Conservation (phyloP, 2,888 invertebrate species). For the Megalurothrips usitatus region DNA sequence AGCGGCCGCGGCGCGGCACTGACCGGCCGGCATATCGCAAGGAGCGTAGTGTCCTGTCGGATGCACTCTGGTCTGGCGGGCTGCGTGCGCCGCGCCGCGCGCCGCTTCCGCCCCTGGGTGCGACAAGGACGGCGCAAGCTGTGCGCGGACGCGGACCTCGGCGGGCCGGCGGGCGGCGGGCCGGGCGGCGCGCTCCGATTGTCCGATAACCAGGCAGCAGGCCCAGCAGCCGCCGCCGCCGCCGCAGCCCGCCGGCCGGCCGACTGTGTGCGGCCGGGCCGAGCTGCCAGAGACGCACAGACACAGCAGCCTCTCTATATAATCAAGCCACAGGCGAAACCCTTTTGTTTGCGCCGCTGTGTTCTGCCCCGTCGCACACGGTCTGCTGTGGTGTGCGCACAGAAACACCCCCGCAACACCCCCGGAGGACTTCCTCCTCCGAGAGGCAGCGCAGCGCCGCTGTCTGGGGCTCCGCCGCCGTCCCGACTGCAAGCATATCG, state of each 20-base stretch:
- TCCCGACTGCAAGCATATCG: background rate
- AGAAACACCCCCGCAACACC: too few species aligned
- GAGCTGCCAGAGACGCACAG: background rate
- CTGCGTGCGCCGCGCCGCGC: background rate
- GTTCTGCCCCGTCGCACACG: background rate
- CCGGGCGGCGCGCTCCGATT: background rate
- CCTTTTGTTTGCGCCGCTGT: background rate
- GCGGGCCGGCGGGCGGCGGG: background rate
- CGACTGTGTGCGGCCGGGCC: background rate
- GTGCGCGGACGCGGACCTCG: background rate
- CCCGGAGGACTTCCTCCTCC: too few species aligned
- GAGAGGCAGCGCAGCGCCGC: background rate
- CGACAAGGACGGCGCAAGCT: background rate
- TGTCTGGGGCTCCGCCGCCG: background rate
- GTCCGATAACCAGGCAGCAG: constrained; percentile 12
- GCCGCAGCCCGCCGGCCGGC: background rate
- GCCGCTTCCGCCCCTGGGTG: background rate
- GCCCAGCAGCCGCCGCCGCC: background rate
- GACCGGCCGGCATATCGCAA: too few species aligned
- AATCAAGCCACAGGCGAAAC: constrained; percentile 9
- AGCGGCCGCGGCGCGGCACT: too few species aligned
- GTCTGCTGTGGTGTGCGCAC: too few species aligned
- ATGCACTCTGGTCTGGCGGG: background rate
- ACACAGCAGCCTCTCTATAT: background rate
- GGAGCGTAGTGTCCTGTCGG: constrained; percentile 5